phyloP scores from a whole-genome alignment of 2,797 vertebrate genomes.

The Borostomias antarcticus region DNA sequence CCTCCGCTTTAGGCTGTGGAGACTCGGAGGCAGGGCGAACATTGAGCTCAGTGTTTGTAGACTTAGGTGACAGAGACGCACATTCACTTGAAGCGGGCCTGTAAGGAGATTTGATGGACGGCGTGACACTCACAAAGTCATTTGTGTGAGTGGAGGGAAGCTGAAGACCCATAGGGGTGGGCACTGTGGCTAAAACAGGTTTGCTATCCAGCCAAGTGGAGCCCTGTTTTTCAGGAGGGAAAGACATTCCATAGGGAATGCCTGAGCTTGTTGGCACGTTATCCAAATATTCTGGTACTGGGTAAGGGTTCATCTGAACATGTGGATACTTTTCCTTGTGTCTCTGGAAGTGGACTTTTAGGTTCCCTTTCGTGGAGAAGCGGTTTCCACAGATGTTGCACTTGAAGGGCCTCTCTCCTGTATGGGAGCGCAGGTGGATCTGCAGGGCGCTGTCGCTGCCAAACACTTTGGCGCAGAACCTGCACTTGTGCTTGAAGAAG shows the following conservation, averaged over 20 bases:
- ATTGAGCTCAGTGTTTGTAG: constrained; percentile 78
- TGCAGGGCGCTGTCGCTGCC: constrained; percentile 98
- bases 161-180: constrained; percentile 83
- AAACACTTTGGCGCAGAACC: constrained; percentile 99
- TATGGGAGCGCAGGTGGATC: constrained; percentile 98
- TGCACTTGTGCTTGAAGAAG: constrained; percentile 98
- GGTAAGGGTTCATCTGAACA: constrained; percentile 99
- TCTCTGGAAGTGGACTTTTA: constrained; percentile 98
- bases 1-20: constrained; percentile 67
- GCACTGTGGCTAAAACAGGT: constrained; percentile 82
- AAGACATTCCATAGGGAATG: constrained; percentile 95
- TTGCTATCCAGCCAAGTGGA: constrained; percentile 96
- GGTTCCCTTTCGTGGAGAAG: constrained; percentile 98
- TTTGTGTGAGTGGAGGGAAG: constrained; percentile 83
- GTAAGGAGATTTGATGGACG: constrained; percentile 86
- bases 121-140: constrained; percentile 87
- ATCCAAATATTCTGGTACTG: constrained; percentile 98
- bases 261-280: constrained; percentile 94
- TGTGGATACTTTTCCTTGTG: constrained; percentile 98
- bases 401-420: constrained; percentile 97
- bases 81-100: constrained; percentile 87
- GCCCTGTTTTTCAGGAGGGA: constrained; percentile 90
- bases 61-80: constrained; percentile 84
- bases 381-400: constrained; percentile 99
- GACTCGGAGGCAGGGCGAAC: constrained; percentile 76